phyloP scores from a whole-genome alignment of 2,888 invertebrate species.

The Megamerina dolium region DNA sequence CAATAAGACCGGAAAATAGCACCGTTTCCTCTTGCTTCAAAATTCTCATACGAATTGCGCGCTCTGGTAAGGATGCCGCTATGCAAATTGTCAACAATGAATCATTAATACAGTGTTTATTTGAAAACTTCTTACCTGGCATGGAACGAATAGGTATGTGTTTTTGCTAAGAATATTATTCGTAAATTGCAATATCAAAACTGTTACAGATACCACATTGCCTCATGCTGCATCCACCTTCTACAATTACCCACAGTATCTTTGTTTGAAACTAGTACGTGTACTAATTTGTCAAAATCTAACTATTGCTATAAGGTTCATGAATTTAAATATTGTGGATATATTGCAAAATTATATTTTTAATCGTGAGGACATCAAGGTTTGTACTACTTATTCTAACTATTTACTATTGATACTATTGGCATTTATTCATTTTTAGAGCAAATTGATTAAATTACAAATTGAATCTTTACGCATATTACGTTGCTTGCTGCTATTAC shows the following conservation, averaged over 20 bases:
- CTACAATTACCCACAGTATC: slow-evolving; percentile 62
- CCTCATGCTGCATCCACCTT: slow-evolving; percentile 39
- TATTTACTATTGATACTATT: not conserved
- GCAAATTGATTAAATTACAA: slow-evolving; percentile 52
- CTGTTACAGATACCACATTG: slow-evolving; percentile 22
- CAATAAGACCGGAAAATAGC: slow-evolving; percentile 62
- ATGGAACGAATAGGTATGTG: slow-evolving; percentile 30
- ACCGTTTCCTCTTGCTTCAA: slow-evolving; percentile 70
- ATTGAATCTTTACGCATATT: slow-evolving; percentile 53
- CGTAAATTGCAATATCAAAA: too few species aligned
- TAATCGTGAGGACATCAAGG: slow-evolving; percentile 40
- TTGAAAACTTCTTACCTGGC: slow-evolving; percentile 53
- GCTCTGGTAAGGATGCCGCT: slow-evolving; percentile 68
- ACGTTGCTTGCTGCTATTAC: slow-evolving; percentile 37
- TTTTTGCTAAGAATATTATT: too few species aligned
- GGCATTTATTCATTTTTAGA: slow-evolving; percentile 27
- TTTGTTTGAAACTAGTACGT: slow-evolving; percentile 68
- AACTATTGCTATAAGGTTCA: slow-evolving; percentile 34
- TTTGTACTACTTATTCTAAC: slow-evolving; percentile 15
- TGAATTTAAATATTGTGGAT: slow-evolving; percentile 31
- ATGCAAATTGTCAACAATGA: slow-evolving; percentile 59
- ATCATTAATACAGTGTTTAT: slow-evolving; percentile 58
- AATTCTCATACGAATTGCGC: slow-evolving; percentile 69
- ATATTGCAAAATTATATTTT: slow-evolving; percentile 40
- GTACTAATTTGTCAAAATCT: slow-evolving; percentile 58